Conservation (phyloP, 1,140 invertebrate species). For the Globodera ellingtonae region DNA sequence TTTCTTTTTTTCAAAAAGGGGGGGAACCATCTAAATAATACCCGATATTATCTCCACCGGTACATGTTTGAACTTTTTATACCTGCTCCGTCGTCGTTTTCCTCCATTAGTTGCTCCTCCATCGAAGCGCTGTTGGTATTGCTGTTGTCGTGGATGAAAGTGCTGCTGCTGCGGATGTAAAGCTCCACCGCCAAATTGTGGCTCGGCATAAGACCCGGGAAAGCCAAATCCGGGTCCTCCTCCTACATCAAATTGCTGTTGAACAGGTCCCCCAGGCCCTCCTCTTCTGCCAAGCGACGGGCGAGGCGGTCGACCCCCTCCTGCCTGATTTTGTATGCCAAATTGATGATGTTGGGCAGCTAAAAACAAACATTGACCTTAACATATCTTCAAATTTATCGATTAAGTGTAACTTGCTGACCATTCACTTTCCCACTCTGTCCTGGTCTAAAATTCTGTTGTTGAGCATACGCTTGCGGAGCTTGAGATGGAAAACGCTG, state of each 20-base stretch:
- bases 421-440: constrained; percentile 4
- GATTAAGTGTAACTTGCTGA: too few species aligned
- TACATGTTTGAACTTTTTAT: background rate
- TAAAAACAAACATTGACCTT: background rate
- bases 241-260: background rate
- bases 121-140: constrained; percentile 12
- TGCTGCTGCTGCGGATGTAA: constrained; percentile 9
- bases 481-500: background rate
- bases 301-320: background rate
- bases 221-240: background rate
- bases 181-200: background rate
- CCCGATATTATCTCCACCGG: too few species aligned
- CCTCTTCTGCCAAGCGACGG: background rate
- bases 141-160: background rate
- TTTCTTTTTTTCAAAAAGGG: too few species aligned
- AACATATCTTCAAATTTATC: too few species aligned
- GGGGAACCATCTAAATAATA: too few species aligned
- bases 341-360: constrained; percentile 1
- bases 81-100: constrained; percentile 25
- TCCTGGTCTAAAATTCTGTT: constrained; percentile 10
- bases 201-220: background rate
- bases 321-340: background rate
- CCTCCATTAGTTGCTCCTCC: background rate
- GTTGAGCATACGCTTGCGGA: background rate
- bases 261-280: background rate